phyloP scores from a whole-genome alignment of 2,888 invertebrate species.

The Orthosia gracilis region DNA sequence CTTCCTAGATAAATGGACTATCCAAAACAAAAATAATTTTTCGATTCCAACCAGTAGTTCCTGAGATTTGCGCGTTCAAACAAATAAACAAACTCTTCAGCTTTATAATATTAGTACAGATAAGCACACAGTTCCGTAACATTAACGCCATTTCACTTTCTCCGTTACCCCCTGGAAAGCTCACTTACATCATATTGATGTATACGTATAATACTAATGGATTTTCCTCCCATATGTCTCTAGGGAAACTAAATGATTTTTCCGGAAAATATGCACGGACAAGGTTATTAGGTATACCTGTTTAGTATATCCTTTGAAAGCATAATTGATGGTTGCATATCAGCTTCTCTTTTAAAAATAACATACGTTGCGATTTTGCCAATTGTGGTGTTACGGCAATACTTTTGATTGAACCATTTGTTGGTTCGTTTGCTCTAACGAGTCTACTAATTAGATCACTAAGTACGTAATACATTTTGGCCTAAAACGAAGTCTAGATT shows the following conservation, averaged over 20 bases:
- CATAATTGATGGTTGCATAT: conserved; percentile 1
- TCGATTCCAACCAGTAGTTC: too few species aligned
- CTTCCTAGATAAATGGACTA: too few species aligned
- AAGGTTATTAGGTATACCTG: conserved; percentile 24
- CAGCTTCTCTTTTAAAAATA: neutral
- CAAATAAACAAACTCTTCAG: too few species aligned
- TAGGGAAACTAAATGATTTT: conserved; percentile 39
- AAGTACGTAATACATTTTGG: too few species aligned
- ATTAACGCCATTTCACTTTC: conserved; percentile 11
- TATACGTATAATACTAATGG: conserved; percentile 46
- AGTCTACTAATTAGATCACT: too few species aligned
- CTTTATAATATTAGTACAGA: too few species aligned
- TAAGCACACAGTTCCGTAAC: conserved; percentile 20
- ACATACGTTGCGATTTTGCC: neutral
- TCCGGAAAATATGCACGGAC: conserved; percentile 11
- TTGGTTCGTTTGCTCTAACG: too few species aligned
- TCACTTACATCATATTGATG: conserved; percentile 37
- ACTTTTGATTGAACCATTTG: too few species aligned
- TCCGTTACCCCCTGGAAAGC: conserved; percentile 4
- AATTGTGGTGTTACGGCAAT: neutral
- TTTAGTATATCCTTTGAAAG: conserved; percentile 43
- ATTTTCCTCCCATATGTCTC: conserved; percentile 44
- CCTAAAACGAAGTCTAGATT: too few species aligned
- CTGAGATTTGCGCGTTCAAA: too few species aligned
- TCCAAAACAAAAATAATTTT: too few species aligned